Base-by-base conservation (phyloP, 2,888 invertebrate genomes). In the Sipha maydis region DNA sequence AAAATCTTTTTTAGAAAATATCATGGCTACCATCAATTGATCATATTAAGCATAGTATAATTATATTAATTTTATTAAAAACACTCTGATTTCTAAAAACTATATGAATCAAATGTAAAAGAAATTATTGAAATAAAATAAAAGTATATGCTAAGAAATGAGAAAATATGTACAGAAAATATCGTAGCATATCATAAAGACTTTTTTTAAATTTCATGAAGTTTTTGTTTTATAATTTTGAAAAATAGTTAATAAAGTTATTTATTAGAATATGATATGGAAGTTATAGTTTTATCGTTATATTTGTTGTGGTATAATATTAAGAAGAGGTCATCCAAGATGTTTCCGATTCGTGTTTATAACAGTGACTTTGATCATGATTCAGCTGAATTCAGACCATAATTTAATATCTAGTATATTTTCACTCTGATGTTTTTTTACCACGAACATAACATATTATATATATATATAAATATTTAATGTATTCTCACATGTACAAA, bases 351-450 rank as follows among this genome's bases (percentile, higher is more conserved):
- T 85, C 67, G 76, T 67, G n/a, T 85, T n/a, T 69, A 41, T 28
- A 69, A 69, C n/a, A 48, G 34, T 67, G 85, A 69, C 88, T 88
- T 88, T 82, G 88, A 88, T 82, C 82, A 73, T 75, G 80, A 75
- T 75, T 88, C 88, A 48, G 61, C 73, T 9, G 73, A 82, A 88
- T 82, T 28, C 41, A 48, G 41, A 76, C 82, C 82, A 48, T 41
- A 75, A 28, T 48, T 21, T 61, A 41, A 80, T 25, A 88, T 82
- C 80, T 73, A 41, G 61, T 41, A 61, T 38, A 34, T 79, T 80
- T 86, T 88, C n/a, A 17, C 88, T 71, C 38, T 73, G 25, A 67
- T 79, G 14, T 56, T 71, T 78, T 85, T 79, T 79, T 56, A 76
- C 41, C 76, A 76, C 17, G 21, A 9, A 25, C 71, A 28, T 31